Evolutionary conservation across 2,797 vertebrate species (phyloP), one percentile per base, ranked within the genome.

Genomic region (Ambastaia sidthimunki): DNA sequence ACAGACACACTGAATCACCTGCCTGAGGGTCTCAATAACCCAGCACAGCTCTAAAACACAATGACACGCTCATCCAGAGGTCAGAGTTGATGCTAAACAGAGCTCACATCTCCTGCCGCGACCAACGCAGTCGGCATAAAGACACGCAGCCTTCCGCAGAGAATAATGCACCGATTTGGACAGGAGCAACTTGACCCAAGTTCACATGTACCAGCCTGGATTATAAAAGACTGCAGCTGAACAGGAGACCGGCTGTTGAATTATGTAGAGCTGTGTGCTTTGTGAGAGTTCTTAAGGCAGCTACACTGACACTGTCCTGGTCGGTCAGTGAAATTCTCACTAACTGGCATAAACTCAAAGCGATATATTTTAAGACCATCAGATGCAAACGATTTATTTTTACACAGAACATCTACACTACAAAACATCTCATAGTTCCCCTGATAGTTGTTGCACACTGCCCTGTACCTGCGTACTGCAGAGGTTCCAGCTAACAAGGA

Each of bases 11-110:
- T 79, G 72, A 81, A 50, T 68, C 66, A 71, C 76, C 81, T 70
- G 80, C 81, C 83, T 80, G 54, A 66, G 82, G 80, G 85, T 83
- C 84, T 84, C 80, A 87, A 85, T 86, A 89, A 84, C 80, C 71
- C 80, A 83, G 44, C 68, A 78, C 71, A 47, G 68, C 44, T 81
- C 80, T 85, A 74, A 87, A 84, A 77, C 13, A 74, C 80, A 81
- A 71, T 75, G 85, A 85, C 82, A 80, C 81, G 78, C 84, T 82
- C 76, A 25, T 79, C 69, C 55, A 81, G 81, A 83, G 54, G 70
- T 74, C 62, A 65, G n/a, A 48, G 73, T 55, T 80, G 63, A 72
- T 13, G 60, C 68, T 80, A 82, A 83, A 50, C 70, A 7, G 55
- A 76, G 48, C 77, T 86, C 79, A 82, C 67, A 75, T 85, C 41